Percentiles rank a stretch among this genome's conserved stretches.
These are phyloP conservation scores for Yponomeuta evonymella DNA, from an alignment of 2,888 invertebrate species.

Conservation along the genomic window DNA sequence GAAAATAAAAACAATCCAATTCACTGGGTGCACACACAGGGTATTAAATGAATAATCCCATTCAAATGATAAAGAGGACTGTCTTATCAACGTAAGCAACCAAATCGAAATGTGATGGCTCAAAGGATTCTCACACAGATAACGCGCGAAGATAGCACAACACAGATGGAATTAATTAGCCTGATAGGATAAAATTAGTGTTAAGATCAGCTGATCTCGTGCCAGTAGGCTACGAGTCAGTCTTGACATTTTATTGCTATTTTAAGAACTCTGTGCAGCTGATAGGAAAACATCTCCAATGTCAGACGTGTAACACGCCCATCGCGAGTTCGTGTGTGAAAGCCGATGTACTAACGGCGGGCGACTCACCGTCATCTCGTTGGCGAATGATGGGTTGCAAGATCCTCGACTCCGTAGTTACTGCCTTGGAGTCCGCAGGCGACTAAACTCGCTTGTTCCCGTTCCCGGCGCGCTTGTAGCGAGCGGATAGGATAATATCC, in stretches of 20 bases:
- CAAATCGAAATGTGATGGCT: constrained; percentile 40
- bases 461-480: constrained; percentile 34
- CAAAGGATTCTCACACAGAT: neutral
- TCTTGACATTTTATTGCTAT: constrained; percentile 71
- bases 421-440: constrained; percentile 70
- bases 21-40: constrained; percentile 28
- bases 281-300: constrained; percentile 63
- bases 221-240: constrained; percentile 62
- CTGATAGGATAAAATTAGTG: constrained; percentile 65
- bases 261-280: constrained; percentile 69
- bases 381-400: constrained; percentile 71
- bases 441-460: constrained; percentile 69
- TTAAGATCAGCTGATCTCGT: constrained; percentile 69
- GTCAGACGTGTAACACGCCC: constrained; percentile 43
- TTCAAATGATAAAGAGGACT: constrained; percentile 30
- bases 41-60: neutral
- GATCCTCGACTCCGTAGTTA: constrained; percentile 73
- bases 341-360: neutral
- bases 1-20: constrained; percentile 41
- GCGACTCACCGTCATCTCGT: constrained; percentile 67
- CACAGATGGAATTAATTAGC: constrained; percentile 38
- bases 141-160: neutral
- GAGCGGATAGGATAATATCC: constrained; percentile 72
- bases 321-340: constrained; percentile 20
- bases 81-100: constrained; percentile 36